Conservation (phyloP, 2,113 vertebrate species). For the Pundamilia nyererei region DNA sequence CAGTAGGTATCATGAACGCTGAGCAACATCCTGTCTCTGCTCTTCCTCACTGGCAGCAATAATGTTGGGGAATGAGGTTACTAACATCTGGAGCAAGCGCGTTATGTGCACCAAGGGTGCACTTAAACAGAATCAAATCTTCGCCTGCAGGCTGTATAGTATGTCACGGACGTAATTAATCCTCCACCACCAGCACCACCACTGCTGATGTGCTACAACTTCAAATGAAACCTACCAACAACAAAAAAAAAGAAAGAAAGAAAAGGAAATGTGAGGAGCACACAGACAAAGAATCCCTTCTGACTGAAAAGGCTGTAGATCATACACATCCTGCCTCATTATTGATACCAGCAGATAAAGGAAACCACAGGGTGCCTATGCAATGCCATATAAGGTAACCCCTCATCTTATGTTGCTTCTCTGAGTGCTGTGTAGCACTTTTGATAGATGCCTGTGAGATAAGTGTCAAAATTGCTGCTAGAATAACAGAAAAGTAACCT, state of each 20-base stretch:
- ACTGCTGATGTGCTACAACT: background rate
- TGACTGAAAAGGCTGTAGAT: background rate
- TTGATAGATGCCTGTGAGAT: background rate
- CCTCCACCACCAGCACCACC: background rate
- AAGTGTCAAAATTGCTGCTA: background rate
- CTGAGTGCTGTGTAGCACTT: background rate
- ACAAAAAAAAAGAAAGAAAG: background rate
- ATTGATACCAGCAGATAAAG: background rate
- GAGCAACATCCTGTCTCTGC: background rate
- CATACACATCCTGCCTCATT: background rate
- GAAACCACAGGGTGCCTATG: background rate
- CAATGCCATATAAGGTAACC: background rate
- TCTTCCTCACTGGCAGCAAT: background rate
- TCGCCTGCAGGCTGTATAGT: constrained; percentile 24
- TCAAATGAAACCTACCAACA: background rate
- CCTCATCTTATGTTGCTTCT: background rate
- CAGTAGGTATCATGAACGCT: background rate
- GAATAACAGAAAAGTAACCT: background rate
- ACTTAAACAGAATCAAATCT: constrained; percentile 48
- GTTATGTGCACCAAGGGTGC: constrained; percentile 38
- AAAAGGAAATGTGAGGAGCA: background rate
- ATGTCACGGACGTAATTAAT: constrained; percentile 50
- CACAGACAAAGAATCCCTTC: background rate
- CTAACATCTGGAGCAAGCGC: background rate
- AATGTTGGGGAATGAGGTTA: no score